These are phyloP conservation scores for Meteorus sp. DNA, from an alignment of 1,140 invertebrate species.

Conservation along the genomic window DNA sequence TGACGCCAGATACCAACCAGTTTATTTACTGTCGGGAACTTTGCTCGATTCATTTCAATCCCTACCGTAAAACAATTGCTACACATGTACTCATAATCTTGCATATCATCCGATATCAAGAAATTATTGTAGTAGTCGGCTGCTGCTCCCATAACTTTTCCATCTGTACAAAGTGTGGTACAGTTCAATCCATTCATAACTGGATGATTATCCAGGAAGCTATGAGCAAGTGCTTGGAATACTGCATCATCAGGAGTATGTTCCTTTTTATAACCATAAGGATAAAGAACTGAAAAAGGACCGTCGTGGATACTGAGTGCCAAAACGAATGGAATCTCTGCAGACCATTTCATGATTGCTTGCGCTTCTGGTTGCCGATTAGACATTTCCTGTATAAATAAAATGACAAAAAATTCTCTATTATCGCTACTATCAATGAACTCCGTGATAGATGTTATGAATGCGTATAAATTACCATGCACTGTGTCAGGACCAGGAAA, in stretches of 20 bases:
- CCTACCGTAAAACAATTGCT: constrained; percentile 95
- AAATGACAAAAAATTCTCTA: constrained; percentile 31
- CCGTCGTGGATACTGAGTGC: constrained; percentile 97
- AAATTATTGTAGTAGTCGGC: constrained; percentile 90
- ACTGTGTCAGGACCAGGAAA: too few species aligned
- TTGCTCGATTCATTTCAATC: constrained; percentile 90
- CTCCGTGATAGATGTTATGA: background rate
- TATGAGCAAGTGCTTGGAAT: constrained; percentile 80
- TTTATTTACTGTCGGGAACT: constrained; percentile 78
- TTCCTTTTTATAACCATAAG: constrained; percentile 57
- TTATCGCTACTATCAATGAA: too few species aligned
- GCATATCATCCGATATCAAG: constrained; percentile 90
- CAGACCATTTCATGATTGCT: constrained; percentile 91
- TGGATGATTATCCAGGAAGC: constrained; percentile 82
- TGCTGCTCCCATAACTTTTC: constrained; percentile 82
- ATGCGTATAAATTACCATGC: background rate
- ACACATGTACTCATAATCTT: constrained; percentile 96
- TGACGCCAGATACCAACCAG: constrained; percentile 84
- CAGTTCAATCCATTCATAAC: constrained; percentile 67
- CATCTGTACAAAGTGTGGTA: background rate
- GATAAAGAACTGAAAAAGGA: constrained; percentile 91
- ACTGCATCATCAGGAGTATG: constrained; percentile 80
- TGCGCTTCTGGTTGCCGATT: constrained; percentile 80
- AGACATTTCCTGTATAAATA: constrained; percentile 66
- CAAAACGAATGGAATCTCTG: constrained; percentile 85